Evolutionary conservation across 1,140 invertebrate species (phyloP), one percentile per base, ranked within the genome.

Genomic region (Wasmannia auropunctata): DNA sequence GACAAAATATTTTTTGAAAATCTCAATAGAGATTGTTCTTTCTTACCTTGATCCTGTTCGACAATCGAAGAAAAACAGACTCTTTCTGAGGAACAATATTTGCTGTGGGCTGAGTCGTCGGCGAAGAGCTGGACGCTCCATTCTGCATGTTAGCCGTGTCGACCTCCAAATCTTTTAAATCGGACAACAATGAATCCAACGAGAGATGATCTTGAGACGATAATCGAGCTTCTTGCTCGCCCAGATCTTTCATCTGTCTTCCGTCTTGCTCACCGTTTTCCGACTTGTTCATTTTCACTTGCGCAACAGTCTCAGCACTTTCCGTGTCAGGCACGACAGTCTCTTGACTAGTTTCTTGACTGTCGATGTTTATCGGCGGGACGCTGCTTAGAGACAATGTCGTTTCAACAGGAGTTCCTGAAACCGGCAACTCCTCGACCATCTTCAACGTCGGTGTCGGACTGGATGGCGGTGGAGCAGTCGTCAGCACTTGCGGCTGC

Each of bases 31-130:
- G 0, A 25, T 0, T 79, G 11, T 22, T 49, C 14, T 34, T 56
- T 43, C 74, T 86, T 93, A 98, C 97, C 96, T 99, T 99, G 37
- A 99, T 99, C 92, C 98, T 97, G 95, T 99, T 99, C 49, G 98
- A 98, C 34, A 99, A 95, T 87, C 99, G 96, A 90, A 99, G 96
- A 94, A 99, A 99, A 31, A 99, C 98, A 4, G 98, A 99, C 95
- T 99, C 99, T 88, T 99, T 99, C 92, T 96, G 96, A 22, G 95
- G 96, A 1, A 93, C 93, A 0, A 93, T 88, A 34, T 88, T 89
- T 0, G 94, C 86, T 0, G 93, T 87, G 2, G 94, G 92, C 22
- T 93, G 92, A 0, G 89, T 86, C 4, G 87, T 65, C 0, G 88
- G 85, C 7, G 91, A 89, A 14, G 93, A 87, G 46, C 88, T 94